phyloP scores from a whole-genome alignment of 2,797 vertebrate species.

The Poeciliopsis turneri region DNA sequence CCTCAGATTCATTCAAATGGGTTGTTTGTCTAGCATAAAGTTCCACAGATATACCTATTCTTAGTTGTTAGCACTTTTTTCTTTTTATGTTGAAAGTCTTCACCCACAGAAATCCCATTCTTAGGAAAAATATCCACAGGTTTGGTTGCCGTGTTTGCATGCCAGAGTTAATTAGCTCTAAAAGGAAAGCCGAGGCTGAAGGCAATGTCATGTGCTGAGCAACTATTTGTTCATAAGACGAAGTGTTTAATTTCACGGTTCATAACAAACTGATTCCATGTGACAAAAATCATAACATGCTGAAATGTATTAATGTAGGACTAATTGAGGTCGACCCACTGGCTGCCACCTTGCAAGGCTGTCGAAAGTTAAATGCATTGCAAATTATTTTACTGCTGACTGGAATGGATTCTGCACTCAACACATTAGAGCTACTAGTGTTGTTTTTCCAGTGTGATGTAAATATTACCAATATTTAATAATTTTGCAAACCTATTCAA shows the following conservation, averaged over 20 bases:
- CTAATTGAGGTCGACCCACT: slow-evolving; percentile 29
- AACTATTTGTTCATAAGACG: slow-evolving; percentile 7
- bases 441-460: not conserved
- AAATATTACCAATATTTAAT: not conserved
- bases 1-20: not conserved
- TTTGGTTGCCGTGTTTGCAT: not conserved
- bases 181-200: slow-evolving; percentile 4
- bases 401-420: not conserved
- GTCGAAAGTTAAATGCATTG: slow-evolving; percentile 5
- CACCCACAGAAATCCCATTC: not conserved
- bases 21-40: not conserved
- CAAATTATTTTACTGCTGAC: slow-evolving; percentile 16
- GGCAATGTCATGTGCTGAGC: slow-evolving; percentile 5
- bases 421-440: not conserved
- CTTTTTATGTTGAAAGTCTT: not conserved
- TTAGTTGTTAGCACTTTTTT: not conserved
- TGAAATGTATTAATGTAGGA: slow-evolving; percentile 19
- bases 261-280: slow-evolving; percentile 14
- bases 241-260: slow-evolving; percentile 30
- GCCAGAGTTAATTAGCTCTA: not conserved
- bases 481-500: not conserved
- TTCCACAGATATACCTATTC: not conserved
- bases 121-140: not conserved
- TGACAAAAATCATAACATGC: slow-evolving; percentile 16
- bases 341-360: slow-evolving; percentile 6